These are phyloP conservation scores for Dromiciops gliroides DNA, from an alignment of 2,113 vertebrate species.

Conservation along the genomic window DNA sequence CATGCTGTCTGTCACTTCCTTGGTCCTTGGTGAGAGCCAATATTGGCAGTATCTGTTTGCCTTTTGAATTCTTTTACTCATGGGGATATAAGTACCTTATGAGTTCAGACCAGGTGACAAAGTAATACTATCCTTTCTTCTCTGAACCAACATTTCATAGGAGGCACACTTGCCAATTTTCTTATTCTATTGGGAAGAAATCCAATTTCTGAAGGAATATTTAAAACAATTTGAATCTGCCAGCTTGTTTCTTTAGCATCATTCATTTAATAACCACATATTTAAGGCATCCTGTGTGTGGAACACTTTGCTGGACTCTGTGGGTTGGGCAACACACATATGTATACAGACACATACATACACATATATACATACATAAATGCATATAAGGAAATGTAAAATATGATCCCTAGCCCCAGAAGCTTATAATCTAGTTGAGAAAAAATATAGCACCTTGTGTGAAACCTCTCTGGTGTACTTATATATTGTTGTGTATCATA, in stretches of 20 bases:
- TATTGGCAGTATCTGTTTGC: conserved; percentile 48
- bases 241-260: conserved; percentile 27
- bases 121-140: conserved; percentile 38
- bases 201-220: conserved; percentile 40
- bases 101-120: conserved; percentile 51
- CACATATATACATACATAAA: too few relatives aligned
- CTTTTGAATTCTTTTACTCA: conserved; percentile 53
- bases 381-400: too few relatives aligned
- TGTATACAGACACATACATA: too few relatives aligned
- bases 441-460: too few relatives aligned
- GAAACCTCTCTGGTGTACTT: background rate
- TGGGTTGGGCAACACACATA: background rate
- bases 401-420: too few relatives aligned
- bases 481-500: background rate
- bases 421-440: too few relatives aligned
- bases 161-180: conserved; percentile 2
- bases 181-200: conserved; percentile 59
- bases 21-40: conserved; percentile 41
- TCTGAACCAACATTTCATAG: conserved; percentile 55
- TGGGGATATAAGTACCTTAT: conserved; percentile 50
- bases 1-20: conserved; percentile 47
- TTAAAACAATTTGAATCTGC: conserved; percentile 32
- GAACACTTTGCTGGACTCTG: background rate
- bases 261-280: background rate
- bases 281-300: background rate